Base-by-base conservation (phyloP, 23 tunicate species). In the Trididemnum miniatum region DNA sequence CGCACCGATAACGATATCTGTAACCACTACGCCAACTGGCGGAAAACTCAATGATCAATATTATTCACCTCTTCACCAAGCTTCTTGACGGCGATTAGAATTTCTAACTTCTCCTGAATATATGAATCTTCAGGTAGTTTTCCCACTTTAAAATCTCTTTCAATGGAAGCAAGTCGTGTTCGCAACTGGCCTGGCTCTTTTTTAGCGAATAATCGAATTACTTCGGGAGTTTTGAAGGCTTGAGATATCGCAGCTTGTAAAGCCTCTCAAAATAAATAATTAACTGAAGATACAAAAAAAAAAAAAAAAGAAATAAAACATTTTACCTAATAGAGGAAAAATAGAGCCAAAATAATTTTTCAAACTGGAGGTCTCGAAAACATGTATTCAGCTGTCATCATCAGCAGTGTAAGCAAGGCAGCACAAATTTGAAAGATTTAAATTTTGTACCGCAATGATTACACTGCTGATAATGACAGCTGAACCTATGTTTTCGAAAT, bases 211-310 rank as follows among this genome's bases (percentile, higher is more conserved):
- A 93, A 49, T 34, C 86, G 44, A 1, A 93, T 93, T 7, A 93
- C 98, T 76, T 93, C 93, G 22, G 98, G 98, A 20, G 98, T 93
- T 65, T 93, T 93, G 76, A 93, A 93, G 0, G 98, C 98, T 27
- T 88, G 73, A 3, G 88, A 89, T 35, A 93, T 93, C 2, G 98
- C 98, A 37, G 93, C 98, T 80, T 93, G 98, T n/a, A 93, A 88
- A 20, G 93, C 93, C 98, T 92, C 15, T 1, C 0, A 73, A 73
- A 73, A 73, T 31, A 31, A 69, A n/a, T n/a, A n/a, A n/a, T n/a
- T n/a, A n/a, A n/a, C n/a, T n/a, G n/a, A n/a, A n/a, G n/a, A n/a
- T n/a, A n/a, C n/a, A n/a, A n/a, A n/a, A n/a, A n/a, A n/a, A n/a
- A n/a, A n/a, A n/a, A n/a, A n/a, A n/a, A n/a, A n/a, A n/a, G n/a